Percentiles rank a stretch among this genome's conserved stretches.
Conservation (phyloP, 2,888 invertebrate genomes). For the Thyatira batis region DNA sequence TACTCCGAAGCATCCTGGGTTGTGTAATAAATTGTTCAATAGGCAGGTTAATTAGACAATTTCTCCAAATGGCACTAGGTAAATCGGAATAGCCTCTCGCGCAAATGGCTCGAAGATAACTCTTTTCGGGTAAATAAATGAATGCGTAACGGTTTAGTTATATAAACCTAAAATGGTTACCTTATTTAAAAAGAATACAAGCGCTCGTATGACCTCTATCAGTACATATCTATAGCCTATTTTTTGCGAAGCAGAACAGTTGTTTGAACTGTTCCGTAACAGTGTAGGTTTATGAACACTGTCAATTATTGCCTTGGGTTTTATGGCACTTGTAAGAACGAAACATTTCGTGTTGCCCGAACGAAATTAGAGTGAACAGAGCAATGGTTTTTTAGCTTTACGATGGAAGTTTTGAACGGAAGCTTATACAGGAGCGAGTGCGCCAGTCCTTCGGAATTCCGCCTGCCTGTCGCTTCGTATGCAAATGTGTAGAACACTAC, state of each 20-base stretch:
- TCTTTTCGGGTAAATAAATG: conserved; percentile 51
- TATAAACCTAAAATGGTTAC: conserved; percentile 25
- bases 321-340: conserved; percentile 8
- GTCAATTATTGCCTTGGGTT: conserved; percentile 12
- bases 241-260: neutral
- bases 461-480: conserved; percentile 60
- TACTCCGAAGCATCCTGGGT: conserved; percentile 55
- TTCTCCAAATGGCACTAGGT: conserved; percentile 62
- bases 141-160: conserved; percentile 47
- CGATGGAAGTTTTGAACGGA: conserved; percentile 56
- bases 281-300: neutral
- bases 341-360: conserved; percentile 17
- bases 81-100: conserved; percentile 55
- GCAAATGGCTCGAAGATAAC: conserved; percentile 50
- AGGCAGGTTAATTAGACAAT: conserved; percentile 77
- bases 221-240: neutral
- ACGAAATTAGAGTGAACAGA: conserved; percentile 24
- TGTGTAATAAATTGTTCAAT: conserved; percentile 70
- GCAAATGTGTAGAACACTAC: conserved; percentile 69
- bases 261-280: neutral
- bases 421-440: conserved; percentile 46
- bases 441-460: conserved; percentile 50
- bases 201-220: no score
- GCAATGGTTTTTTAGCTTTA: conserved; percentile 52
- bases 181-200: no score